Base-by-base conservation (phyloP, 1,140 invertebrate genomes). In the Dinothrombium tinctorium region DNA sequence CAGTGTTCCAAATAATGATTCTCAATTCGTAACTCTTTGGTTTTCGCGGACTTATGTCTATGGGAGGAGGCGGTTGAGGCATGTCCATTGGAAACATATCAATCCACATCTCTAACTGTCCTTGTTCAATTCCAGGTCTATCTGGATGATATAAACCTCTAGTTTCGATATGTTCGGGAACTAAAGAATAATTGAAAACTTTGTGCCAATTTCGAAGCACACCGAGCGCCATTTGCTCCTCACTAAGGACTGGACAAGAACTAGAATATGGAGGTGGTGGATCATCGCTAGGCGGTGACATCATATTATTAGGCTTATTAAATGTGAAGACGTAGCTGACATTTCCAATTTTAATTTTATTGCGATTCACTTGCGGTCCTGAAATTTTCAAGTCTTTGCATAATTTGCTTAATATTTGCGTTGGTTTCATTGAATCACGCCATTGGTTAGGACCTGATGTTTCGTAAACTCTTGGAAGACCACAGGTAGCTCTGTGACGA, bases 101-200 rank as follows among this genome's bases (percentile, higher is more conserved):
- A 0, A 89, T 75, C 79, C 79, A 89, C 76, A 87, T 76, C 60
- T 84, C 75, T 12, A 87, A 50, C 57, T 82, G 81, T n/a, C 82
- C 82, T 63, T 79, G 79, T 58, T 87, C 81, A 37, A 87, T 81
- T 8, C 79, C 80, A 1, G 76, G 74, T 56, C 82, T 83, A 42
- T 78, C 76, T 0, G 79, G 75, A 59, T 82, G 83, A 53, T 77
- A 86, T 1, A 87, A 59, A 0, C 79, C 67, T 41, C 83, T 59
- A 0, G 78, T 82, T 59, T 89, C 83, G 2, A 89, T 69, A 47
- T 87, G 81, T 54, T 87, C 83, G 1, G 75, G 74, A 0, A 84
- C 74, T 22, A 89, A 58, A 37, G 65, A 61, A 49, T 74, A 77
- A 4, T 79, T 79, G 0, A 77, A 74, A 23, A 83, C 67, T 53